A percentile compares a stretch with the other conserved stretches of the same genome.
These are phyloP conservation scores for Dallia pectoralis DNA, from an alignment of 2,797 vertebrate species.

Conservation along the genomic window DNA sequence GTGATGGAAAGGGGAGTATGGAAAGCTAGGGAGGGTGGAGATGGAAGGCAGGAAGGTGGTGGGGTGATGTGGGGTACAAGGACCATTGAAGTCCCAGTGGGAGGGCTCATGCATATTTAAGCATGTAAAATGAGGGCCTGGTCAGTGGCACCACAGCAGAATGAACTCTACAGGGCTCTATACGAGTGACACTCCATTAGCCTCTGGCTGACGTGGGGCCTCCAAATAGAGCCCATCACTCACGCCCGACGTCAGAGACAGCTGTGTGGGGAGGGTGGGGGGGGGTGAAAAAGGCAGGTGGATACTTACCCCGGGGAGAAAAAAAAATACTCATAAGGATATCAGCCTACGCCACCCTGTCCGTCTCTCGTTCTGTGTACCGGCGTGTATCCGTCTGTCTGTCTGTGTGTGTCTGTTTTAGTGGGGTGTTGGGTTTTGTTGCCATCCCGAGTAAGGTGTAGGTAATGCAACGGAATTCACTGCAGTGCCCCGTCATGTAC, in stretches of 20 bases:
- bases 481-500: no score
- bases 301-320: slow-evolving; percentile 17
- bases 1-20: background rate
- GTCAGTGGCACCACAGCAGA: slow-evolving; percentile 33
- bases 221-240: slow-evolving; percentile 25
- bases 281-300: slow-evolving; percentile 24
- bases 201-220: slow-evolving; percentile 59
- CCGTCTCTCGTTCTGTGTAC: background rate
- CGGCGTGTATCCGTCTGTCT: background rate
- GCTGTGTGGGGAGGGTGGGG: slow-evolving; percentile 11
- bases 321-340: slow-evolving; percentile 20
- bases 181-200: slow-evolving; percentile 66
- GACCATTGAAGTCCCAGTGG: slow-evolving; percentile 55
- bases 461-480: background rate
- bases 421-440: background rate
- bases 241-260: slow-evolving; percentile 4
- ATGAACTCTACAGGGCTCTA: slow-evolving; percentile 32
- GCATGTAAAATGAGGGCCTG: slow-evolving; percentile 57
- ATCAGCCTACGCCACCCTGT: background rate
- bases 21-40: background rate
- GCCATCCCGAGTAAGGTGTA: background rate
- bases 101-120: slow-evolving; percentile 73
- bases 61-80: slow-evolving; percentile 20
- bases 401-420: background rate
- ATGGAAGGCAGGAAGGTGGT: background rate